Evolutionary conservation across 2,888 invertebrate species (phyloP).

Genomic region (Anaspis maculata): DNA sequence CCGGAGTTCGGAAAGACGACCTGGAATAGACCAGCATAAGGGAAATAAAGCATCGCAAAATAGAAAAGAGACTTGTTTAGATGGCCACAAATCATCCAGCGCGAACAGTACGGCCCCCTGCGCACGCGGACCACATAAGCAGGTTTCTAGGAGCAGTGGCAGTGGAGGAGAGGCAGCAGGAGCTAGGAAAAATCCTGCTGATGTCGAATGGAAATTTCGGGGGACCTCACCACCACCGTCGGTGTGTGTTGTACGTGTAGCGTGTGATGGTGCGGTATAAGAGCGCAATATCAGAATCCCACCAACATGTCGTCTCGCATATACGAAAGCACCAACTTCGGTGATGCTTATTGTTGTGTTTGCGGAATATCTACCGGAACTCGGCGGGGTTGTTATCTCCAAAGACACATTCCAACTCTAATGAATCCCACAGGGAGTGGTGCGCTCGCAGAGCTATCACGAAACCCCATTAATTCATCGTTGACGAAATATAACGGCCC

Average conservation of each 20-base stretch:
- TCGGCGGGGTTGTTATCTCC: slow-evolving; percentile 12
- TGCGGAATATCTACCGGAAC: slow-evolving; percentile 13
- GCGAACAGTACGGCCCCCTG: slow-evolving; percentile 1
- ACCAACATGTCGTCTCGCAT: too few relatives aligned
- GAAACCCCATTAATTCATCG: slow-evolving; percentile 15
- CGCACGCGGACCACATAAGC: not conserved
- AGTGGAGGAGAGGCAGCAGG: too few relatives aligned
- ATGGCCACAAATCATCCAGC: slow-evolving; percentile 41
- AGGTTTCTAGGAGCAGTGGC: too few relatives aligned
- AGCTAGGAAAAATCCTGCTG: too few relatives aligned
- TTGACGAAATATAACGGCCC: slow-evolving; percentile 10
- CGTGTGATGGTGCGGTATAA: too few relatives aligned
- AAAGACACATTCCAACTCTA: slow-evolving; percentile 15
- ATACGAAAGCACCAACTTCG: too few relatives aligned
- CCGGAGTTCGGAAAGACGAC: slow-evolving; percentile 27
- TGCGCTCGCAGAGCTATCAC: slow-evolving; percentile 11
- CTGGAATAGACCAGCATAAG: slow-evolving; percentile 31
- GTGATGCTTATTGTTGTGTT: slow-evolving; percentile 11
- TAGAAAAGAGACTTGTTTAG: slow-evolving; percentile 43
- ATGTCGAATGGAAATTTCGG: slow-evolving; percentile 1
- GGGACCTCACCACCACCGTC: too few relatives aligned
- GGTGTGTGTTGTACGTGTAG: too few relatives aligned
- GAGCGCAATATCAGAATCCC: too few relatives aligned
- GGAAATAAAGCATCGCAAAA: slow-evolving; percentile 41
- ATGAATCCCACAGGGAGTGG: slow-evolving; percentile 12